Evolutionary conservation across 2,797 vertebrate genomes (phyloP).

Genomic region (Pyrocephalus nanus): DNA sequence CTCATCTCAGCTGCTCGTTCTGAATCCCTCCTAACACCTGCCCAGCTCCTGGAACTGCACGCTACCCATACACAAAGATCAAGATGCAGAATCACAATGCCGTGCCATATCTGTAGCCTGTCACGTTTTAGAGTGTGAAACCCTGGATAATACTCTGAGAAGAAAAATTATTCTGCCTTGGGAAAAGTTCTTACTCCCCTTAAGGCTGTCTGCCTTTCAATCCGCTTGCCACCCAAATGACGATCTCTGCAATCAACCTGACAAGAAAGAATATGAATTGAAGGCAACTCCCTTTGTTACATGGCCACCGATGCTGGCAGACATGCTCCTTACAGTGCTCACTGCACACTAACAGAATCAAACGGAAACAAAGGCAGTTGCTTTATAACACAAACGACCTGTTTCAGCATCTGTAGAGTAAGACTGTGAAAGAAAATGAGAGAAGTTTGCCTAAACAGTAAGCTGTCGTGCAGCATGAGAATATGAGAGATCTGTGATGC

Average conservation of each 20-base stretch:
- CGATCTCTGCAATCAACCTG: neutral
- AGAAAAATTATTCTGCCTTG: neutral
- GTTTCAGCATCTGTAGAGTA: neutral
- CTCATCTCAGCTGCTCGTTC: neutral
- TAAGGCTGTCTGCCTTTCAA: neutral
- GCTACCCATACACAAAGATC: neutral
- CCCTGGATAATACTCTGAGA: neutral
- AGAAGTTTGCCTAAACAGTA: neutral
- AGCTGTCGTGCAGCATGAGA: rapidly evolving
- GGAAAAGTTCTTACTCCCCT: neutral
- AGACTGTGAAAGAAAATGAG: neutral
- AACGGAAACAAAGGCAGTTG: neutral
- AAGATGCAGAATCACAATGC: neutral
- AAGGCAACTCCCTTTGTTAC: neutral
- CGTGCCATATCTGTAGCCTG: neutral
- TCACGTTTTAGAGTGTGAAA: neutral
- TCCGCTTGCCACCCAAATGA: neutral
- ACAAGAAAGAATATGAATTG: neutral
- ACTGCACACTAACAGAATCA: neutral
- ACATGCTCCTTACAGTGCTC: neutral
- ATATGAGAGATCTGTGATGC: neutral
- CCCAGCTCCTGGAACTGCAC: neutral
- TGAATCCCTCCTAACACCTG: neutral
- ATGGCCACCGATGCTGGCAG: neutral
- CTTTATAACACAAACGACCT: neutral